Percentiles rank a stretch among this genome's conserved stretches.
Conservation (phyloP, 37 sponge, comb jelly and placozoan species). For the Agelas oroides region DNA sequence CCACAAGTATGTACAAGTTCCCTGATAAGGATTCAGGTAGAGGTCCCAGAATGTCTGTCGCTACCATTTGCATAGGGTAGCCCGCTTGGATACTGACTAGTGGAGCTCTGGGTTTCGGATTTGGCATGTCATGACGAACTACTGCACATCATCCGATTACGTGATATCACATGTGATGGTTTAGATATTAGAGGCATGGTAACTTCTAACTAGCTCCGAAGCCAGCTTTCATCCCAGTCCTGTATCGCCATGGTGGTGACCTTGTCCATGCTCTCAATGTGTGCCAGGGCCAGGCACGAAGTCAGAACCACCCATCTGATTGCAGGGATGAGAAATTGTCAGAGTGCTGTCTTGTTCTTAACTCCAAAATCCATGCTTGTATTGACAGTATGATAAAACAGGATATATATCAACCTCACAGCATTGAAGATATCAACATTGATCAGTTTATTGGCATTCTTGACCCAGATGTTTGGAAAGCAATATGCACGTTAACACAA, state of each 20-base stretch:
- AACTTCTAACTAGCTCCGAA: no score
- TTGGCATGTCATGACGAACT: no score
- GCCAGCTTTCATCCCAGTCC: constrained; percentile 19
- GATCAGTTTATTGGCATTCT: not conserved
- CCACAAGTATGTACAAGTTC: no score
- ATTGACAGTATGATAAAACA: not conserved
- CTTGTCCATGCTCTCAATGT: constrained; percentile 28
- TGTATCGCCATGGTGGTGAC: constrained; percentile 33
- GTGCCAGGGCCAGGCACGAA: not conserved
- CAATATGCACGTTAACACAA: not conserved
- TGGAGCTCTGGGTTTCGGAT: no score
- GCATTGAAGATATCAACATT: constrained; percentile 4
- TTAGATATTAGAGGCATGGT: no score
- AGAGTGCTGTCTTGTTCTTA: not conserved
- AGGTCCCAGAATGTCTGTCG: no score
- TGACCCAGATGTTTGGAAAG: constrained; percentile 3
- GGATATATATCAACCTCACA: not conserved
- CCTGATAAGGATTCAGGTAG: no score
- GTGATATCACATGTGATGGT: no score
- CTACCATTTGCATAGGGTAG: no score
- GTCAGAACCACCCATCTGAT: no score
- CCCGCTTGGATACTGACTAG: no score
- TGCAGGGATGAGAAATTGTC: not conserved
- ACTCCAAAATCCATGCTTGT: not conserved
- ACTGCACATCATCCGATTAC: no score